These are phyloP conservation scores for Chitala chitala DNA, from an alignment of 2,113 vertebrate species.

Conservation along the genomic window DNA sequence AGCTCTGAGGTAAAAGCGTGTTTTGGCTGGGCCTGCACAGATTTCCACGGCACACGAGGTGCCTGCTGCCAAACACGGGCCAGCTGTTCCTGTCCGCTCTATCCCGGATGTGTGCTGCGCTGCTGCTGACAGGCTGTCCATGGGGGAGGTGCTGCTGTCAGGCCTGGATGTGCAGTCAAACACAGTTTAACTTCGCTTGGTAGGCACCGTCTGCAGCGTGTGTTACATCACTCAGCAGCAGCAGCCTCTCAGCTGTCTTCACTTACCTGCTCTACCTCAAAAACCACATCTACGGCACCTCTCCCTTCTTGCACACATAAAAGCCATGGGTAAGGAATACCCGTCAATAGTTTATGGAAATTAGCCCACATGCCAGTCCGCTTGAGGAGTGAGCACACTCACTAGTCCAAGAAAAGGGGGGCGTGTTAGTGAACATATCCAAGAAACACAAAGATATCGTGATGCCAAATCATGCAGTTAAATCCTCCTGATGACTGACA, in stretches of 20 bases:
- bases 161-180: constrained; percentile 34
- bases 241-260: not conserved
- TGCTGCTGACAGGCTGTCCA: constrained; percentile 31
- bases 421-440: too few species aligned
- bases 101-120: constrained; percentile 40
- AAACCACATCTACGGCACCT: not conserved
- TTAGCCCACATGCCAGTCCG: too few species aligned
- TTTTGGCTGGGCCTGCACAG: constrained; percentile 28
- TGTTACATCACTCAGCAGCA: not conserved
- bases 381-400: too few species aligned
- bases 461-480: not conserved
- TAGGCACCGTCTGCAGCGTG: not conserved
- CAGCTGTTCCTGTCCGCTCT: constrained; percentile 48
- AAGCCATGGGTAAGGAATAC: too few species aligned
- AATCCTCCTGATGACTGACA: not conserved
- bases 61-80: constrained; percentile 38
- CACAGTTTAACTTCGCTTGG: constrained; percentile 33
- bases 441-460: not conserved
- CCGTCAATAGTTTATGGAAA: too few species aligned
- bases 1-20: constrained; percentile 31
- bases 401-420: too few species aligned
- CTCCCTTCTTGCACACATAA: too few species aligned
- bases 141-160: constrained; percentile 42
- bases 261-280: not conserved
- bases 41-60: constrained; percentile 24